Percentiles rank a stretch among this genome's conserved stretches.
Conservation (phyloP, 2,888 invertebrate genomes). For the Ichneumoninae sp. region DNA sequence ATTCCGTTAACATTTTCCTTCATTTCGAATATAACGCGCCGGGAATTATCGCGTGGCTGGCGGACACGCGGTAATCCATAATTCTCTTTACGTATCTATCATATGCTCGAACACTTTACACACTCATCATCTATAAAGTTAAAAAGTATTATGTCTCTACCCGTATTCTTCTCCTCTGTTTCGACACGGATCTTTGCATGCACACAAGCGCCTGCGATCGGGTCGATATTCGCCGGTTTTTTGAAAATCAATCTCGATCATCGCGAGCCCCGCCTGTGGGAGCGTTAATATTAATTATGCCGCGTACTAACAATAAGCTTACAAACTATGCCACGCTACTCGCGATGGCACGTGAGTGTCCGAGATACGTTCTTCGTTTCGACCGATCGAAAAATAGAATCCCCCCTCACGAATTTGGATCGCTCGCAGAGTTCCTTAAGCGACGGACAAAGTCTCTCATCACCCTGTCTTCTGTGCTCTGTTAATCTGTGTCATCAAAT, state of each 20-base stretch:
- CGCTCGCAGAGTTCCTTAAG: constrained; percentile 18
- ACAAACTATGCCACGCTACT: constrained; percentile 39
- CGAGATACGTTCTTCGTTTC: constrained; percentile 25
- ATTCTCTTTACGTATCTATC: constrained; percentile 54
- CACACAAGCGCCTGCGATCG: neutral
- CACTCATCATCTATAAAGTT: constrained; percentile 39
- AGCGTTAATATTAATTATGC: constrained; percentile 62
- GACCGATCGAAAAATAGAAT: constrained; percentile 36
- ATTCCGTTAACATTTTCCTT: neutral
- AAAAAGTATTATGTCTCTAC: constrained; percentile 55
- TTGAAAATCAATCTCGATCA: neutral
- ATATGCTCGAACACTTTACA: constrained; percentile 35
- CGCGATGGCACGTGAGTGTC: constrained; percentile 39
- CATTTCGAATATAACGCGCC: neutral
- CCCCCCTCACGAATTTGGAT: constrained; percentile 13
- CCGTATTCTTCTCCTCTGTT: constrained; percentile 52
- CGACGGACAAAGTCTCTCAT: constrained; percentile 7
- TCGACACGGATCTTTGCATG: neutral
- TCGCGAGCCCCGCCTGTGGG: constrained; percentile 8
- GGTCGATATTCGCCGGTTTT: neutral
- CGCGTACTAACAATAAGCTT: constrained; percentile 58
- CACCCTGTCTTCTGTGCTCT: neutral
- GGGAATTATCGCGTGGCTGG: neutral
- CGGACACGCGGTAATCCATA: neutral
- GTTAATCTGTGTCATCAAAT: constrained; percentile 26